Conservation (phyloP, 2,113 vertebrate species). For the Phaethornis superciliosus region DNA sequence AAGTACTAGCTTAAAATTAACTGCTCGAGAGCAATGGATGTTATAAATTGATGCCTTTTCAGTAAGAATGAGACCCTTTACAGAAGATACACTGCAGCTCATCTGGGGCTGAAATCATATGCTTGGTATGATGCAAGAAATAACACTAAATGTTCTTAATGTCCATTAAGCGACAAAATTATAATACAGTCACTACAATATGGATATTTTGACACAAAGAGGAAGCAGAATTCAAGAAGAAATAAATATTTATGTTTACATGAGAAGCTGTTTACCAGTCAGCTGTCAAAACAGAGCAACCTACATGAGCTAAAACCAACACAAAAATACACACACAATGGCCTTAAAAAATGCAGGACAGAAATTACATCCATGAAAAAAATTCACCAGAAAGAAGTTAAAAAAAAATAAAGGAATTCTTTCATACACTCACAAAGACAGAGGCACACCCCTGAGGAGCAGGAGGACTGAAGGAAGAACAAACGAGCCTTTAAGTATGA, state of each 20-base stretch:
- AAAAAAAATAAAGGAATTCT: neutral
- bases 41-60: neutral
- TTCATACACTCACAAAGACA: neutral
- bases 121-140: neutral
- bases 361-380: neutral
- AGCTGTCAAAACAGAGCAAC: neutral
- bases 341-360: neutral
- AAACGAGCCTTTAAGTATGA: neutral
- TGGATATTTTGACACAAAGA: constrained; percentile 5
- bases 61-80: neutral
- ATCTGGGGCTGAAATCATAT: constrained; percentile 12
- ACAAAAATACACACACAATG: neutral
- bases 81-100: neutral
- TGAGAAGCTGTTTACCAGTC: neutral
- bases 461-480: neutral
- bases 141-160: neutral
- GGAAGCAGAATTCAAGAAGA: neutral
- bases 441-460: neutral
- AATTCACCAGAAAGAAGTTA: neutral
- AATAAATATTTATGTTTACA: neutral
- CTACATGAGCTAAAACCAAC: neutral
- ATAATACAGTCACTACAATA: neutral
- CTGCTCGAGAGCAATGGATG: neutral
- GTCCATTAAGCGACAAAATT: neutral
- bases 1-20: neutral